Conservation (phyloP, 1,140 invertebrate genomes). For the Bombus breviceps region DNA sequence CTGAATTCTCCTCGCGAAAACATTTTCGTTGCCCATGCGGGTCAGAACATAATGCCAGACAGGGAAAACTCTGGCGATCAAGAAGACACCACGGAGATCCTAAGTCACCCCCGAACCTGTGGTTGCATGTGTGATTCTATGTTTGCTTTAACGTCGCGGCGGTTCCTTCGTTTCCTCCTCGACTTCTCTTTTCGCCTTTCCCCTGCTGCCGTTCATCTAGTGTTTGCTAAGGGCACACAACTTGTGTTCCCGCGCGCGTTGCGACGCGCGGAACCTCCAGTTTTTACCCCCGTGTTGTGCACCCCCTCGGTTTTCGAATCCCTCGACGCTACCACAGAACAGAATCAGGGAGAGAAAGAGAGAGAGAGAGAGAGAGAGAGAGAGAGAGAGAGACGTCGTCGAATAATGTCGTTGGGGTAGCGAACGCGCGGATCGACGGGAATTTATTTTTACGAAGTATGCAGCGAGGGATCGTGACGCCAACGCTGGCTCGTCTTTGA, state of each 20-base stretch:
- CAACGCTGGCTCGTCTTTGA: constrained; percentile 74
- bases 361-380: neutral
- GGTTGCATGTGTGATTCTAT: constrained; percentile 72
- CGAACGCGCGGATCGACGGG: constrained; percentile 50
- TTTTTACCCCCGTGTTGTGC: constrained; percentile 23
- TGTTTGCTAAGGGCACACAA: constrained; percentile 76
- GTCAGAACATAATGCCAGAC: neutral
- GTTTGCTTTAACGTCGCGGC: constrained; percentile 78
- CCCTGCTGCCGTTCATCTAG: constrained; percentile 39
- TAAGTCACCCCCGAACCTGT: constrained; percentile 51
- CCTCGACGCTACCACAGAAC: constrained; percentile 10
- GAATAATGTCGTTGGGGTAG: constrained; percentile 42
- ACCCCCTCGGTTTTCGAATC: constrained; percentile 59
- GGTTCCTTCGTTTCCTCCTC: constrained; percentile 53
- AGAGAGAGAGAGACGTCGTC: constrained; percentile 2
- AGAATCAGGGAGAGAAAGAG: constrained; percentile 19
- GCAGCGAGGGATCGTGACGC: constrained; percentile 63
- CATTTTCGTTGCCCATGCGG: constrained; percentile 9
- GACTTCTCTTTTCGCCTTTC: constrained; percentile 20
- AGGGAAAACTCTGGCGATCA: neutral
- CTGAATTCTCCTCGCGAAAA: neutral
- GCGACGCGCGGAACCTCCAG: constrained; percentile 38
- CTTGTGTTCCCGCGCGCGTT: constrained; percentile 73
- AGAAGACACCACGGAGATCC: neutral
- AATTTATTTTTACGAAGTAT: constrained; percentile 80